A percentile compares a stretch with the other conserved stretches of the same genome.
phyloP scores from a whole-genome alignment of 2,113 vertebrate species.

The Phasianus colchicus region DNA sequence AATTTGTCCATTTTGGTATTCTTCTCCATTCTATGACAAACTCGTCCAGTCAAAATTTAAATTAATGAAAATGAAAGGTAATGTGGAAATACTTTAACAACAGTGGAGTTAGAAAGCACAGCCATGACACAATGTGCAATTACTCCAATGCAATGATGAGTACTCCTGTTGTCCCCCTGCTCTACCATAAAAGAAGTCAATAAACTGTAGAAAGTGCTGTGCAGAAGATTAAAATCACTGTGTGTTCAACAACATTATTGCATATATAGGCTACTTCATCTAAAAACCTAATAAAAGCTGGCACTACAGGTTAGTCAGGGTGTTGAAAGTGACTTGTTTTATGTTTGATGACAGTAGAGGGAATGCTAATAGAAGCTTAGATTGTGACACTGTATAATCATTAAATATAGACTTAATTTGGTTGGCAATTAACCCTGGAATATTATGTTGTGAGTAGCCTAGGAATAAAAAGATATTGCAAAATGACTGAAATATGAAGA shows the following conservation, averaged over 20 bases:
- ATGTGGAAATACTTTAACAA: neutral
- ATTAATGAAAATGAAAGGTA: neutral
- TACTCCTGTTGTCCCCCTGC: neutral
- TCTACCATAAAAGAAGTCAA: neutral
- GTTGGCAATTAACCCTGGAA: slow-evolving; percentile 52
- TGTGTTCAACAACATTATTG: neutral
- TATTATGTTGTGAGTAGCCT: neutral
- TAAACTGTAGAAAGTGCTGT: slow-evolving; percentile 21
- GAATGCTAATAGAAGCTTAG: slow-evolving; percentile 57
- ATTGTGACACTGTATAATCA: slow-evolving; percentile 42
- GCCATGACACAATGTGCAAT: neutral
- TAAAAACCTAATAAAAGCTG: slow-evolving; percentile 42
- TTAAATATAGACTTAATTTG: slow-evolving; percentile 67
- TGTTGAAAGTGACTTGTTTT: slow-evolving; percentile 42
- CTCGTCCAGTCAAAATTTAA: neutral
- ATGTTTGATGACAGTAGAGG: slow-evolving; percentile 34
- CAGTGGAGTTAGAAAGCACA: neutral
- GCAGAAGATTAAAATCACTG: slow-evolving; percentile 12
- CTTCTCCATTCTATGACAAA: neutral
- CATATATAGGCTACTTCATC: neutral
- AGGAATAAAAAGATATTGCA: neutral
- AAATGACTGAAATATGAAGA: slow-evolving; percentile 13
- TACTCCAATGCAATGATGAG: neutral
- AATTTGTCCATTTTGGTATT: neutral
- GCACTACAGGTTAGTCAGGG: neutral